A percentile compares a stretch with the other conserved stretches of the same genome.
phyloP scores from a whole-genome alignment of 2,113 vertebrate genomes.

The Chauna torquata region DNA sequence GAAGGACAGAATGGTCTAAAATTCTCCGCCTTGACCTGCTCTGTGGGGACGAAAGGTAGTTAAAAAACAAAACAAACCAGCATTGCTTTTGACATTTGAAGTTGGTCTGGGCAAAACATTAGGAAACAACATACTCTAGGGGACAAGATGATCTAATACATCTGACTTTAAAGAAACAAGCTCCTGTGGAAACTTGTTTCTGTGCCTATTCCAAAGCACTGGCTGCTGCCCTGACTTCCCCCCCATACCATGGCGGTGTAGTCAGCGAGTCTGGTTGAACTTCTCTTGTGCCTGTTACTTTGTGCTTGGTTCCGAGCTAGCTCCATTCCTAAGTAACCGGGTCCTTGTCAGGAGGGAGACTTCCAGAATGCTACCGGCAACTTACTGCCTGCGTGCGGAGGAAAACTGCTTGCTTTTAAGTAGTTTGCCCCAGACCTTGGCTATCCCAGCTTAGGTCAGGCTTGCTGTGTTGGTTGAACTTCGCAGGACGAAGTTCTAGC shows the following conservation, averaged over 20 bases:
- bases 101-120: conserved; percentile 40
- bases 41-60: background rate
- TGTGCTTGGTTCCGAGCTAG: background rate
- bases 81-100: conserved; percentile 26
- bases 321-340: background rate
- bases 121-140: conserved; percentile 38
- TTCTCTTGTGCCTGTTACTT: background rate
- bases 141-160: conserved; percentile 38
- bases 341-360: background rate
- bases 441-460: background rate
- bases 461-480: background rate
- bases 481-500: background rate
- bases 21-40: background rate
- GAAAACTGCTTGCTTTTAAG: background rate
- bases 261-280: background rate
- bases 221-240: background rate
- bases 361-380: background rate
- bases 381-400: background rate
- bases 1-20: conserved; percentile 13
- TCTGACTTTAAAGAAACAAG: conserved; percentile 23
- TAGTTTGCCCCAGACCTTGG: background rate
- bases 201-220: background rate
- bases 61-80: background rate
- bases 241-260: rapidly evolving
- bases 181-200: conserved; percentile 23